Conservation (phyloP, 2,113 vertebrate species). For the Eonycteris spelaea region DNA sequence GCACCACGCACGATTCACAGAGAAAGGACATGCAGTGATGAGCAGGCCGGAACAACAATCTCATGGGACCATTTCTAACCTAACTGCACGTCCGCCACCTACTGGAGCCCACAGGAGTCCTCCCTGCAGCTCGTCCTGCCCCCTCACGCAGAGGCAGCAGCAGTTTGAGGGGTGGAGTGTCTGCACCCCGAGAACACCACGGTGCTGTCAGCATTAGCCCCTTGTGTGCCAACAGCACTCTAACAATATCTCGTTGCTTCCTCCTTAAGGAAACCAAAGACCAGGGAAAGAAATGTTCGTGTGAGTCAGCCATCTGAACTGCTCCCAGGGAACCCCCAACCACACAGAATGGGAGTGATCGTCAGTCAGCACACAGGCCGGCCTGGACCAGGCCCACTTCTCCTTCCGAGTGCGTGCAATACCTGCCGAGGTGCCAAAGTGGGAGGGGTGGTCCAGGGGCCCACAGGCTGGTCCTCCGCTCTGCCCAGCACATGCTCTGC, state of each 20-base stretch:
- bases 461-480: accelerated
- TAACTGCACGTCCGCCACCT: not conserved
- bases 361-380: not conserved
- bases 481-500: not conserved
- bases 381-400: accelerated
- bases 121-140: not conserved
- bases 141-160: not conserved
- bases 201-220: not conserved
- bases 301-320: not conserved
- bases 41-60: not conserved
- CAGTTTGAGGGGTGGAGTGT: accelerated
- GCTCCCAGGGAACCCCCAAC: not conserved
- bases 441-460: not conserved
- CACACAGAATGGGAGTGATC: not conserved
- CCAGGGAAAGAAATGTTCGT: not conserved
- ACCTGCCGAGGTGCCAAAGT: not conserved
- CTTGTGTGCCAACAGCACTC: not conserved
- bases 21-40: not conserved
- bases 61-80: not conserved
- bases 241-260: not conserved
- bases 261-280: not conserved
- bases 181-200: not conserved
- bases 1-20: not conserved
- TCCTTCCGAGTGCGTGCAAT: accelerated
- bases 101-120: not conserved